phyloP scores from a whole-genome alignment of 2,888 invertebrate species.

The Lepidonotus clava region DNA sequence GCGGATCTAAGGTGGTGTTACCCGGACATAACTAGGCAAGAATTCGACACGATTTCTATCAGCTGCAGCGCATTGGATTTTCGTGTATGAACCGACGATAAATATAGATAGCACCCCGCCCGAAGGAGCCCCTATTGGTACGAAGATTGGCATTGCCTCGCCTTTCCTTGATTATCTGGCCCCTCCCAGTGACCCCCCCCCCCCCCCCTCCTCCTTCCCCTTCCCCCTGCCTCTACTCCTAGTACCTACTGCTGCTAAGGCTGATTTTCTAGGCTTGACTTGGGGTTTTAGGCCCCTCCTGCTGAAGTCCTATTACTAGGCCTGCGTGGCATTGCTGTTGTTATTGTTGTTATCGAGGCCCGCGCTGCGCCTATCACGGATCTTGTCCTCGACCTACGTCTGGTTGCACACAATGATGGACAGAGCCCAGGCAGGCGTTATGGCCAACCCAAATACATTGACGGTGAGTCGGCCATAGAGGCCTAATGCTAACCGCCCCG shows the following conservation, averaged over 20 bases:
- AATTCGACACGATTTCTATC: slow-evolving; percentile 26
- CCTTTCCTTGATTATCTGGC: slow-evolving; percentile 10
- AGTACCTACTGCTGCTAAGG: background rate
- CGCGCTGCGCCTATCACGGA: slow-evolving; percentile 14
- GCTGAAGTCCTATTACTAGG: background rate
- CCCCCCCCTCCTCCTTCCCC: background rate
- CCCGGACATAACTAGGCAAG: slow-evolving; percentile 4
- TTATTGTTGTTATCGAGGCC: slow-evolving; percentile 10
- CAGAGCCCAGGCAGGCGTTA: slow-evolving; percentile 23
- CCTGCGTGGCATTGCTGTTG: background rate
- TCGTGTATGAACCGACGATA: slow-evolving; percentile 25
- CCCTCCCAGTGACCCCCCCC: background rate
- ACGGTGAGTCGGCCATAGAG: slow-evolving; percentile 16
- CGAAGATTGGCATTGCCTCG: slow-evolving; percentile 42
- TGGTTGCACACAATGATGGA: slow-evolving; percentile 43
- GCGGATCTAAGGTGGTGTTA: slow-evolving; percentile 29
- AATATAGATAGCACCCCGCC: slow-evolving; percentile 12
- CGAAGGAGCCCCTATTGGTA: slow-evolving; percentile 2
- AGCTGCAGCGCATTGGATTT: slow-evolving; percentile 22
- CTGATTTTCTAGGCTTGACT: background rate
- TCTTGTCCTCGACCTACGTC: slow-evolving; percentile 41
- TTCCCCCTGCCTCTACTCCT: background rate
- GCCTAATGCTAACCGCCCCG: slow-evolving; percentile 32
- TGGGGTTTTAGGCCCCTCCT: background rate
- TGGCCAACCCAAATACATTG: slow-evolving; percentile 30